A percentile compares a stretch with the other conserved stretches of the same genome.
Evolutionary conservation across 2,888 invertebrate species (phyloP).

Genomic region (Catocala sponsa): DNA sequence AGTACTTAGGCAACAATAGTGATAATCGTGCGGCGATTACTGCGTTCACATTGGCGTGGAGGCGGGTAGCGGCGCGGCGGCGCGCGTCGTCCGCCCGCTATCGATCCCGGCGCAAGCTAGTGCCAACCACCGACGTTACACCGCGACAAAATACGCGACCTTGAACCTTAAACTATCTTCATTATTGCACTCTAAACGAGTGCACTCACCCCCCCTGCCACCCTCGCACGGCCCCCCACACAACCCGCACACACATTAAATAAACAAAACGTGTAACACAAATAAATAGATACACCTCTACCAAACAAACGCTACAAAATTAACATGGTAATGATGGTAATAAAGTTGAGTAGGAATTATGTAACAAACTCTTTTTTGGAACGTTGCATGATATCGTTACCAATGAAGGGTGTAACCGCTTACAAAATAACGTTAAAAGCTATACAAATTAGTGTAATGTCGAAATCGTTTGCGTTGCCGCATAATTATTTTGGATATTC

Average conservation of each 20-base stretch:
- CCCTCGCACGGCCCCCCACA: not conserved
- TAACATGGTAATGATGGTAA: constrained; percentile 15
- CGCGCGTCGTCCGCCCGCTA: constrained; percentile 80
- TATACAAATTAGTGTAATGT: constrained; percentile 44
- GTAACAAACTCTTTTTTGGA: constrained; percentile 25
- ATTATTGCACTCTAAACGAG: constrained; percentile 62
- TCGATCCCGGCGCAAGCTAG: constrained; percentile 79
- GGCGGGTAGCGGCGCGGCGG: constrained; percentile 73
- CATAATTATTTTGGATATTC: constrained; percentile 40
- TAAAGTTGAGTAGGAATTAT: constrained; percentile 24
- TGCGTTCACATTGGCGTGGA: constrained; percentile 60
- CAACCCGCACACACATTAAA: not conserved
- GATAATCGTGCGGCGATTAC: constrained; percentile 69
- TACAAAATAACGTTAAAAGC: constrained; percentile 26
- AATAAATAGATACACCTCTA: constrained; percentile 7
- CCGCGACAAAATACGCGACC: constrained; percentile 74
- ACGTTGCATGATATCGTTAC: constrained; percentile 17
- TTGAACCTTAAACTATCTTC: constrained; percentile 78
- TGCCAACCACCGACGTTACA: constrained; percentile 71
- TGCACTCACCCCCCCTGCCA: constrained; percentile 49
- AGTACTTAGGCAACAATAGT: constrained; percentile 60
- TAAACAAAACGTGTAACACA: constrained; percentile 6
- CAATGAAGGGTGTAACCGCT: constrained; percentile 23
- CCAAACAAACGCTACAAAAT: constrained; percentile 25
- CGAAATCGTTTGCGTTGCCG: constrained; percentile 39